Evolutionary conservation across 2,888 invertebrate genomes (phyloP).

Genomic region (Zhuqinia jingwanae): DNA sequence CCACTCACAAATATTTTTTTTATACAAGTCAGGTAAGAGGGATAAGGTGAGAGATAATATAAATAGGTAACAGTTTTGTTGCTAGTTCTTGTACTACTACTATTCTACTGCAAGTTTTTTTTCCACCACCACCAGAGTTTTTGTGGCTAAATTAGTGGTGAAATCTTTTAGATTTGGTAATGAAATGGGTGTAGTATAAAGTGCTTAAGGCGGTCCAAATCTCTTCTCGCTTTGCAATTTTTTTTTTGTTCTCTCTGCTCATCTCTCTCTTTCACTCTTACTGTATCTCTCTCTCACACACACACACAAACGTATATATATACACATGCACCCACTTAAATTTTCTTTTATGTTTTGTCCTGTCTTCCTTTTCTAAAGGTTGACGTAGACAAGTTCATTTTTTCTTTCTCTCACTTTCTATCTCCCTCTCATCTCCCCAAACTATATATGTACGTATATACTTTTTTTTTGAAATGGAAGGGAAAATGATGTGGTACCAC

Average conservation of each 20-base stretch:
- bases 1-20: conserved; percentile 19
- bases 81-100: conserved; percentile 49
- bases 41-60: not conserved
- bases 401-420: conserved; percentile 20
- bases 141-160: conserved; percentile 71
- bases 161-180: conserved; percentile 69
- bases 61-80: conserved; percentile 12
- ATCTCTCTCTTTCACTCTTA: too few species aligned
- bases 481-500: not conserved
- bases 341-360: conserved; percentile 51
- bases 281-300: too few species aligned
- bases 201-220: conserved; percentile 62
- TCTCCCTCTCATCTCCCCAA: conserved; percentile 3
- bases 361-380: conserved; percentile 56
- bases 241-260: not conserved
- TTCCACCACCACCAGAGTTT: conserved; percentile 43
- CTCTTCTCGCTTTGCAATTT: conserved; percentile 48
- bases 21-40: not conserved
- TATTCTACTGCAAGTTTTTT: conserved; percentile 31
- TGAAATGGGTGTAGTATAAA: conserved; percentile 65
- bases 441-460: too few species aligned
- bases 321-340: too few species aligned
- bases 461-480: not conserved
- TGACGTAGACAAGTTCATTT: conserved; percentile 66
- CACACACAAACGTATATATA: too few species aligned